Evolutionary conservation across 2,113 vertebrate genomes (phyloP), one percentile per base, ranked within the genome.

Genomic region (Poeciliopsis turrubarensis): DNA sequence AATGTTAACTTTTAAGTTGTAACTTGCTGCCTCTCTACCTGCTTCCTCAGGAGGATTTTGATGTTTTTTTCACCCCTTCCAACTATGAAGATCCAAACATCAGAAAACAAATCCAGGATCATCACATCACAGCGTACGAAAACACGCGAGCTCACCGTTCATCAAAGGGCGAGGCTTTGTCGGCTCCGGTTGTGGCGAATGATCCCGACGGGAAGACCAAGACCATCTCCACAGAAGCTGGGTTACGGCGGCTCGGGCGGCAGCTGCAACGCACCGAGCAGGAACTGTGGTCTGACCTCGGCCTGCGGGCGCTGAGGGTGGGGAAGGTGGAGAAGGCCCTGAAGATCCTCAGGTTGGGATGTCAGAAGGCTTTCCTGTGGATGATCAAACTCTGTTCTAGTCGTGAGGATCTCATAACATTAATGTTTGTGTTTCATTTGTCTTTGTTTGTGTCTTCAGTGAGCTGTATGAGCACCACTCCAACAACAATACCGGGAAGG

Each of bases 341-440:
- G 34, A 93, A 93, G 70, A 96, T 95, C 61, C 96, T 97, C 93
- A 96, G 96, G 97, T 99, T 77, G 88, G 86, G 29, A 65, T 70
- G 13, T 78, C 27, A 63, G 41, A 14, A 54, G 30, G 31, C 3
- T 73, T 3, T 17, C 5, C 3, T 2, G 3, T 51, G 19, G 57
- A 17, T 7, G 14, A 62, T 30, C 61, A 5, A 11, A 29, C 26
- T 62, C 27, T 9, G 51, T 32, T 29, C 13, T 47, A 29, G 32
- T 15, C 4, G 29, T 44, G 13, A 1, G 37, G 70, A n/a, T 10
- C 70, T 57, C 60, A 19, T 37, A 27, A 22, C 19, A 60, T 37
- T 32, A n/a, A 64, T n/a, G 13, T 34, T 12, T 47, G 10, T 14
- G 11, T 57, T 22, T 62, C 10, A 14, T 57, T 31, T 12, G 60